phyloP scores from a whole-genome alignment of 2,797 vertebrate genomes.

The Poecilia gillii region DNA sequence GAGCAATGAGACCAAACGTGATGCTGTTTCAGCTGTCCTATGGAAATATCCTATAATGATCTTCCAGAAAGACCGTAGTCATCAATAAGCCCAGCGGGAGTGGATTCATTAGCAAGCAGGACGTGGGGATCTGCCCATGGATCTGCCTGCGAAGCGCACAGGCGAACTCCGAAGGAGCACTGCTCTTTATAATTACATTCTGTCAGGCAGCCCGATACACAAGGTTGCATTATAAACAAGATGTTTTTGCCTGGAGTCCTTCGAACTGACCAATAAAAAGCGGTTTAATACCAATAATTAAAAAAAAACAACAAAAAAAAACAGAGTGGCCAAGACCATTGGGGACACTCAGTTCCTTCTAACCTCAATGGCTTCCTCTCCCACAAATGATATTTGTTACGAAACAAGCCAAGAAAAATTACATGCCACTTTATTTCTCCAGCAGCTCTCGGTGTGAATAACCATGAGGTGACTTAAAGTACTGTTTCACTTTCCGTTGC shows the following conservation, averaged over 20 bases:
- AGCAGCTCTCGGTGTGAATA: constrained; percentile 4
- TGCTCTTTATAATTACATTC: constrained; percentile 79
- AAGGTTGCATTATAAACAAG: constrained; percentile 74
- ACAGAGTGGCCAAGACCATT: constrained; percentile 53
- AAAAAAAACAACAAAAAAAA: constrained; percentile 9
- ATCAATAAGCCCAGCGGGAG: constrained; percentile 71
- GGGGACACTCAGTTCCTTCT: constrained; percentile 45
- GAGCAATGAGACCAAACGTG: constrained; percentile 52
- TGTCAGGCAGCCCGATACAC: constrained; percentile 76
- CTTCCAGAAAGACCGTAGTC: constrained; percentile 63
- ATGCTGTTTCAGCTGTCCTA: constrained; percentile 65
- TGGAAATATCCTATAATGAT: constrained; percentile 75
- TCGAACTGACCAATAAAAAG: constrained; percentile 74
- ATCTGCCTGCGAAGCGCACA: constrained; percentile 67
- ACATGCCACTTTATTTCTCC: constrained; percentile 25
- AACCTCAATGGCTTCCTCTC: constrained; percentile 37
- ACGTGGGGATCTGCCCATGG: constrained; percentile 75
- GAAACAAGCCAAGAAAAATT: constrained; percentile 40
- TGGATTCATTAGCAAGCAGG: constrained; percentile 73
- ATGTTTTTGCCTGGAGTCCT: constrained; percentile 70
- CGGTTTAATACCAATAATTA: constrained; percentile 70
- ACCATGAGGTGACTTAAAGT: constrained; percentile 25
- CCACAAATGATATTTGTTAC: constrained; percentile 43
- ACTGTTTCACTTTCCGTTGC: constrained; percentile 20
- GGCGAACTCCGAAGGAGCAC: constrained; percentile 68